Evolutionary conservation across 1,140 invertebrate species (phyloP), one percentile per base, ranked within the genome.

Genomic region (Drosophila sproati): DNA sequence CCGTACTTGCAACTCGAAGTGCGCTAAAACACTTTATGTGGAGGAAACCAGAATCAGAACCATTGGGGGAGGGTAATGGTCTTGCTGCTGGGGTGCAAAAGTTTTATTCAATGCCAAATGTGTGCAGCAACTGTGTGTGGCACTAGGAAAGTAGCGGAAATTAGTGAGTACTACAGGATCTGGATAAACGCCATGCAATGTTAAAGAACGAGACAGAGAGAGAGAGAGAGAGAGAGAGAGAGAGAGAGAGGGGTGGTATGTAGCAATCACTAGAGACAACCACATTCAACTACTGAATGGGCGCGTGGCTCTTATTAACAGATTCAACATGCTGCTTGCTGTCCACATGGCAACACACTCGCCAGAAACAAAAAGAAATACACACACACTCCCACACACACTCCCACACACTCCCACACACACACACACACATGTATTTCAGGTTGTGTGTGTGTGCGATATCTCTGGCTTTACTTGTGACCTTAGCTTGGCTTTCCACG

Each of bases 251-350:
- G 34, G 8, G 7, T 59, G 5, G 37, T 12, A 37, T 34, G 35
- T 41, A 56, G 43, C 55, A 51, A 70, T 34, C 59, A 60, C 34
- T 32, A 55, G 51, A 35, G 32, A 32, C 51, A 76, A 68, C 68
- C 68, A 55, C 59, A 68, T 41, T 67, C 60, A 71, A 70, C 61
- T 64, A 70, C 61, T 64, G 72, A 72, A 82, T 78, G 80, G 75
- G 80, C 76, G 76, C 67, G 80, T 82, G 76, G 67, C 71, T 78
- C 73, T 76, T 82, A 77, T 82, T 82, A 82, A 73, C 80, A 79
- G 80, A 79, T 78, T 82, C 80, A 83, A 77, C 80, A 68, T 66
- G 57, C 73, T 63, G 57, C 62, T 51, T 63, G 57, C 62, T 51
- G 35, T 39, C 28, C 43, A 39, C 63, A 41, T 35, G 66, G 32